Evolutionary conservation across 2,888 invertebrate genomes (phyloP).

Genomic region (Andrena bucephala): DNA sequence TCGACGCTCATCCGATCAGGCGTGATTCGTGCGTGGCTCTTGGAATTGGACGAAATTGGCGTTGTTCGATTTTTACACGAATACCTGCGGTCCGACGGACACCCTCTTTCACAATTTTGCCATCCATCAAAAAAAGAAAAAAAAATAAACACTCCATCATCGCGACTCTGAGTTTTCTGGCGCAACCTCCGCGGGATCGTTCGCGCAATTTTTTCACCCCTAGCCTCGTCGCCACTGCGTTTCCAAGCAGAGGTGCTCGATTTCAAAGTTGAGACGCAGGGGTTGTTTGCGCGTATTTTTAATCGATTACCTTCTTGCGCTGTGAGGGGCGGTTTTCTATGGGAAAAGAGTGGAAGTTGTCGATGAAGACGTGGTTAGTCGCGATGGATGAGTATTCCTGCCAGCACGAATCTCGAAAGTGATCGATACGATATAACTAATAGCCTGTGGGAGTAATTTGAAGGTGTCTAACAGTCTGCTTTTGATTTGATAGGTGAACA

Average conservation of each 20-base stretch:
- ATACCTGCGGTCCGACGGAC: neutral
- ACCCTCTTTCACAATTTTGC: neutral
- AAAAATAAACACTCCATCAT: neutral
- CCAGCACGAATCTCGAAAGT: constrained; percentile 36
- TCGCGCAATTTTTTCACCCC: neutral
- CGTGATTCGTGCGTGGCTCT: constrained; percentile 57
- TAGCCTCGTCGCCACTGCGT: neutral
- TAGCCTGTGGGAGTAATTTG: neutral
- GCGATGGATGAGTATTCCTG: neutral
- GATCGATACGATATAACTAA: constrained; percentile 20
- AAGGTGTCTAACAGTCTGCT: constrained; percentile 51
- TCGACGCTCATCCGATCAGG: constrained; percentile 53
- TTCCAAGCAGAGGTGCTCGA: neutral
- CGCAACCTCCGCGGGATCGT: no score
- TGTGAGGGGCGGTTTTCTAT: neutral
- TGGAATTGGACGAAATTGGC: constrained; percentile 38
- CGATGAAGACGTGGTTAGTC: neutral
- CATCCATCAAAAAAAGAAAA: no score
- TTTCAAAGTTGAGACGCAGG: neutral
- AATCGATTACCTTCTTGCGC: neutral
- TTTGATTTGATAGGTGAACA: constrained; percentile 94
- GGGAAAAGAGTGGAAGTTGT: neutral
- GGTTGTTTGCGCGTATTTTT: neutral
- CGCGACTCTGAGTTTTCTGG: constrained; percentile 6
- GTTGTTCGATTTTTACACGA: constrained; percentile 3